phyloP scores from a whole-genome alignment of 2,888 invertebrate species.

The Drosophila phalerata region DNA sequence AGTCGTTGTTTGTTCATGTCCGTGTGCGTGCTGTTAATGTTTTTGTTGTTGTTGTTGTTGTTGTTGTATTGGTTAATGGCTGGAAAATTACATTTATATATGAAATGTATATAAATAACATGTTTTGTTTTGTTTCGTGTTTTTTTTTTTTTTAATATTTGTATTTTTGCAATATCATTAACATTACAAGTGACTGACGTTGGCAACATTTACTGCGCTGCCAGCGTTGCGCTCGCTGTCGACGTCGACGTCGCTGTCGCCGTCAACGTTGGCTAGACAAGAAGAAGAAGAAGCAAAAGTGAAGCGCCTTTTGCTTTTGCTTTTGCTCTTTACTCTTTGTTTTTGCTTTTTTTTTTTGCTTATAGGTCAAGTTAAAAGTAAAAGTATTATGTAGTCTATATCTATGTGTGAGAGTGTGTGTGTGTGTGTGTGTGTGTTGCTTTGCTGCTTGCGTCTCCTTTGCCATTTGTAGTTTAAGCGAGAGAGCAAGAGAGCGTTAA shows the following conservation, averaged over 20 bases:
- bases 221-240: slow-evolving; percentile 4
- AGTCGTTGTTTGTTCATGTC: slow-evolving; percentile 38
- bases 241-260: background rate
- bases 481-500: background rate
- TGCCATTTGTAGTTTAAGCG: slow-evolving; percentile 17
- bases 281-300: slow-evolving; percentile 12
- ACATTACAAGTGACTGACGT: slow-evolving; percentile 45
- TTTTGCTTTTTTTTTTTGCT: slow-evolving; percentile 31
- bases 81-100: slow-evolving; percentile 67
- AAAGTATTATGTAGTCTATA: slow-evolving; percentile 59
- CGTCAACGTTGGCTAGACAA: slow-evolving; percentile 45
- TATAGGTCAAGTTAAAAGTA: slow-evolving; percentile 81
- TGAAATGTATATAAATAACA: slow-evolving; percentile 28
- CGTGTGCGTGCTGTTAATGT: slow-evolving; percentile 52
- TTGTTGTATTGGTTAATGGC: slow-evolving; percentile 66
- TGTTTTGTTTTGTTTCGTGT: too few relatives aligned
- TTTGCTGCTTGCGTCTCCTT: slow-evolving; percentile 9
- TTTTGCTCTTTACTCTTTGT: slow-evolving; percentile 55
- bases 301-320: slow-evolving; percentile 51
- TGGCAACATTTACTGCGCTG: slow-evolving; percentile 44
- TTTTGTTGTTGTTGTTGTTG: slow-evolving; percentile 24
- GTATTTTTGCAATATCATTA: slow-evolving; percentile 55
- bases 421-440: slow-evolving; percentile 8
- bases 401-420: slow-evolving; percentile 16
- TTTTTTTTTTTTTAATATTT: slow-evolving; percentile 20